phyloP scores from a whole-genome alignment of 35 echinoderm and acorn worm species.

The Apostichopus californicus region DNA sequence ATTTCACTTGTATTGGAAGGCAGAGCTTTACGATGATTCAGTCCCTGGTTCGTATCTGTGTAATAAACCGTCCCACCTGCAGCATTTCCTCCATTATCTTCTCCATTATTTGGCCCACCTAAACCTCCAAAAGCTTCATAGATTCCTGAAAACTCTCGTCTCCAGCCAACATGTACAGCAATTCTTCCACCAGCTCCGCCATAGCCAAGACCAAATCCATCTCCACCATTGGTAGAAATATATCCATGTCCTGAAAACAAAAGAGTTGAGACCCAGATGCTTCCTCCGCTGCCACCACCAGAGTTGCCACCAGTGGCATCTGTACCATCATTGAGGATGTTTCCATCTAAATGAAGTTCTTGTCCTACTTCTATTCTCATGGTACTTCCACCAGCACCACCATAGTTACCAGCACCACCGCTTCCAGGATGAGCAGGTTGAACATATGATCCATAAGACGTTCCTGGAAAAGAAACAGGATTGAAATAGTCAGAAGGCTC shows the following conservation, averaged over 20 bases:
- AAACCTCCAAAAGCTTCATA: constrained; percentile 63
- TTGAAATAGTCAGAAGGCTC: background rate
- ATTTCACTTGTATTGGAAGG: constrained; percentile 27
- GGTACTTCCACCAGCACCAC: constrained; percentile 75
- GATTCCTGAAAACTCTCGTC: constrained; percentile 75
- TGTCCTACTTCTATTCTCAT: constrained; percentile 69
- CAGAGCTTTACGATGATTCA: constrained; percentile 65
- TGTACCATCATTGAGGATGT: constrained; percentile 63
- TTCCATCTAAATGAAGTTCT: constrained; percentile 79
- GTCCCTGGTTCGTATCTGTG: constrained; percentile 86
- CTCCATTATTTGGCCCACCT: constrained; percentile 21
- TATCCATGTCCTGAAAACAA: constrained; percentile 84
- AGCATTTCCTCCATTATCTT: constrained; percentile 42
- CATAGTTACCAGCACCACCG: constrained; percentile 73
- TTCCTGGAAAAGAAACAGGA: constrained; percentile 48
- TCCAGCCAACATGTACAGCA: constrained; percentile 86
- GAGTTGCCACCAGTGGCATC: constrained; percentile 62
- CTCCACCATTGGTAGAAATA: constrained; percentile 77
- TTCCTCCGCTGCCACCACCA: constrained; percentile 92
- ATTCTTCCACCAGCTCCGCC: constrained; percentile 85
- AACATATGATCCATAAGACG: constrained; percentile 81
- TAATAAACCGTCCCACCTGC: constrained; percentile 88
- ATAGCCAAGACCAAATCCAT: constrained; percentile 67
- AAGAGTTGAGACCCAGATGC: constrained; percentile 74
- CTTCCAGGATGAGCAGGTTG: constrained; percentile 75